These are phyloP conservation scores for Philypnodon macrostomus DNA, from an alignment of 2,797 vertebrate species.

Conservation along the genomic window DNA sequence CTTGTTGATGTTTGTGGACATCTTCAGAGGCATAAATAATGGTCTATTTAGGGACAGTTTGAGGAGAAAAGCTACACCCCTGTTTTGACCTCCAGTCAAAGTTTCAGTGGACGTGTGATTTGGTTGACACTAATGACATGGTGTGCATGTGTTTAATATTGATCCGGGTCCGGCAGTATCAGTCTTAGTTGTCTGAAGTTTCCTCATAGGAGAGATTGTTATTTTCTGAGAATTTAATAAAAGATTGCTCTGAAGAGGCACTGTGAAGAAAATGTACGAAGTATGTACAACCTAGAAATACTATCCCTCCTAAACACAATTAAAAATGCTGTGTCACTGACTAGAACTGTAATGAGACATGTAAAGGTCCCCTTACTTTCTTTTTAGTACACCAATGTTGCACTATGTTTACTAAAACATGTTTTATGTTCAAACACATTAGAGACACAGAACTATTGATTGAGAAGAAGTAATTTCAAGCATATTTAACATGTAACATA, in stretches of 20 bases:
- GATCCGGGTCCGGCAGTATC: no score
- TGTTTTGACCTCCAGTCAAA: not conserved
- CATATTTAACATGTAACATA: no score
- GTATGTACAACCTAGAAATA: no score
- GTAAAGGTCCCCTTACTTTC: not conserved
- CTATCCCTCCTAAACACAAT: no score
- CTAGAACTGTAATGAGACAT: not conserved
- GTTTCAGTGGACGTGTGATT: constrained; percentile 1
- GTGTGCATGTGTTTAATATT: not conserved
- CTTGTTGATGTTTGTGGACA: constrained; percentile 34
- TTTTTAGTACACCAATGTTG: not conserved
- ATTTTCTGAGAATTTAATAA: not conserved
- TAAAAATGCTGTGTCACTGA: no score
- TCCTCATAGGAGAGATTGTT: not conserved
- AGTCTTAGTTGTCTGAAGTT: not conserved
- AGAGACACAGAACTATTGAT: no score
- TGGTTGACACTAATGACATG: constrained; percentile 12
- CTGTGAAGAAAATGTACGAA: no score
- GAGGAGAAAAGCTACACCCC: no score
- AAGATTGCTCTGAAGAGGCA: not conserved
- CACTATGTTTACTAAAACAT: constrained; percentile 1
- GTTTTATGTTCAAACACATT: not conserved
- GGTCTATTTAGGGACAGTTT: constrained; percentile 14
- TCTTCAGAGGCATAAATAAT: constrained; percentile 35
- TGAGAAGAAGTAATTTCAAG: no score